Evolutionary conservation across 2,888 invertebrate genomes (phyloP), one percentile per base, ranked within the genome.

Genomic region (Drosophila birchii): DNA sequence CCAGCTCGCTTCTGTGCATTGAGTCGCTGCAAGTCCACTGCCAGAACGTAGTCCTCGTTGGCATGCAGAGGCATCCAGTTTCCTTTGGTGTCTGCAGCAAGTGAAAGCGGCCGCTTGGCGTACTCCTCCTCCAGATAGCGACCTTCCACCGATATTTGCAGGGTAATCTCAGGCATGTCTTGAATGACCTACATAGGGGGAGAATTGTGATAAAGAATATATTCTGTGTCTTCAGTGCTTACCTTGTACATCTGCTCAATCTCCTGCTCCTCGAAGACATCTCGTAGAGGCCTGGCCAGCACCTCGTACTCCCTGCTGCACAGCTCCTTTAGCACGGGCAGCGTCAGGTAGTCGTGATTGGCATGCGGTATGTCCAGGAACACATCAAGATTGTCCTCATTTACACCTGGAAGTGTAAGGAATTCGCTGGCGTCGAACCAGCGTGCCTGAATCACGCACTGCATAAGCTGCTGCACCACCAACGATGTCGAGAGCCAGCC

Each of bases 391-490:
- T 95, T 95, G 41, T 94, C 94, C 0, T 94, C 93, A 58, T 95
- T 96, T 0, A 98, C 92, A 85, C 96, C 94, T 0, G 98, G 98
- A 16, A 99, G 93, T 0, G 95, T 96, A 0, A 96, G 93, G 1
- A 98, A 93, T 12, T 96, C 95, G 0, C 95, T 94, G 84, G 96
- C 96, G 44, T 94, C 93, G n/a, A 96, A 94, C 97, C 98, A 98
- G 47, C 97, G 94, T 0, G 96, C 98, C 93, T 99, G 99, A 6
- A 98, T 94, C 16, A 98, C 94, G 94, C 97, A 96, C 93, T 99
- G 99, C 93, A 98, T 95, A 12, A 97, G 83, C 77, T 95, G 94
- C 80, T 97, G 96, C 64, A 97, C 94, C 64, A 95, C 94, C 16
- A 99, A 92, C 0, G 97, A 95, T 3, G 96, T 96, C 7, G 95